Percentiles rank a stretch among this genome's conserved stretches.
Conservation (phyloP, 2,888 invertebrate species). For the Chrysina gloriosa region DNA sequence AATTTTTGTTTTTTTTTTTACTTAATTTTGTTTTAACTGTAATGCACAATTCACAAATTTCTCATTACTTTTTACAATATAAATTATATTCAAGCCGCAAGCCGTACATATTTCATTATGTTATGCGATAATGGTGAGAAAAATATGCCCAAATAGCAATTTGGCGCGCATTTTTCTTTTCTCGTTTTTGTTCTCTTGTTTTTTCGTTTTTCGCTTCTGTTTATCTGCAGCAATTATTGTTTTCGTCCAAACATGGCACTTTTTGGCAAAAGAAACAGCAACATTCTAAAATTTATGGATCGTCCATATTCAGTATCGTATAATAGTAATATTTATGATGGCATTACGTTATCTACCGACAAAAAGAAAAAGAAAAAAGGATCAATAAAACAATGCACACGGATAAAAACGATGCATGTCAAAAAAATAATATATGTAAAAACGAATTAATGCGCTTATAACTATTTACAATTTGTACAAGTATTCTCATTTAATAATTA, state of each 20-base stretch:
- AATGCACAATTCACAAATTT: constrained; percentile 36
- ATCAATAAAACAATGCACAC: neutral
- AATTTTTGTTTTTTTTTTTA: constrained; percentile 5
- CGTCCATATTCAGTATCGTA: constrained; percentile 35
- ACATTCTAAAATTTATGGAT: constrained; percentile 34
- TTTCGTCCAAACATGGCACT: constrained; percentile 41
- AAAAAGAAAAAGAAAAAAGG: neutral
- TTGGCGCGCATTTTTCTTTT: neutral
- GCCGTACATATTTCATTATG: constrained; percentile 14
- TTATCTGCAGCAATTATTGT: constrained; percentile 34
- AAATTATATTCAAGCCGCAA: constrained; percentile 34
- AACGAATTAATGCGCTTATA: constrained; percentile 4
- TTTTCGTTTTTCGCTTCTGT: neutral
- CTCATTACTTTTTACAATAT: constrained; percentile 19
- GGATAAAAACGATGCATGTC: neutral
- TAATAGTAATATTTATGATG: neutral
- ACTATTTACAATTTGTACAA: constrained; percentile 50
- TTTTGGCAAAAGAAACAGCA: constrained; percentile 41
- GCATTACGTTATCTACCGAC: neutral
- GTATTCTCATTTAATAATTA: neutral
- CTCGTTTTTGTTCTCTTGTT: neutral
- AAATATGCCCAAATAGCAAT: neutral
- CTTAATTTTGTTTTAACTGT: too few species aligned
- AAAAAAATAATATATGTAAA: neutral
- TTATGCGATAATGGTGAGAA: neutral